Conservation (phyloP, 2,113 vertebrate genomes). For the Fulmarus glacialis region DNA sequence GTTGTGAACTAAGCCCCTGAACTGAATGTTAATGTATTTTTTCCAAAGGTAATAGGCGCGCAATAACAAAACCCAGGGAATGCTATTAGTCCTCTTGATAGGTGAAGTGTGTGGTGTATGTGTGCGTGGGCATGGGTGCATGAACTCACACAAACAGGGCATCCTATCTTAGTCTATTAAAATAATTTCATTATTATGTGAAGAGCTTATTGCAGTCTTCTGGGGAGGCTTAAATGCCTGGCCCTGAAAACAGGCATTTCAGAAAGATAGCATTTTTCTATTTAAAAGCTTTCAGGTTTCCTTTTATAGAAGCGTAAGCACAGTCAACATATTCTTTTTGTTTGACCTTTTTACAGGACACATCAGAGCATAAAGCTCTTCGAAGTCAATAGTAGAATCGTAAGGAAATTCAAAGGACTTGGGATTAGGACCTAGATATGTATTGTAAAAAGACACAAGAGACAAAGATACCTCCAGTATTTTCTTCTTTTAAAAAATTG, state of each 20-base stretch:
- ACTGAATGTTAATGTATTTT: constrained; percentile 29
- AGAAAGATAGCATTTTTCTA: background rate
- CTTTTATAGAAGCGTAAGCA: background rate
- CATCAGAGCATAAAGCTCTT: background rate
- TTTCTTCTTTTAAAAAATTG: background rate
- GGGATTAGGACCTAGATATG: background rate
- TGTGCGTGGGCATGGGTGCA: background rate
- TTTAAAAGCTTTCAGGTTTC: background rate
- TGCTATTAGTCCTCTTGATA: constrained; percentile 39
- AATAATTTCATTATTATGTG: constrained; percentile 56
- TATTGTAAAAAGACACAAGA: background rate
- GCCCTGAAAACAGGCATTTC: background rate
- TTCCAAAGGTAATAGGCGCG: background rate
- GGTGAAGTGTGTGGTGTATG: background rate
- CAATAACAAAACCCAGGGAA: constrained; percentile 21
- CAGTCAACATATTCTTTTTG: background rate
- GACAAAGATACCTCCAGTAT: background rate
- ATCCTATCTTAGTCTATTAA: constrained; percentile 26
- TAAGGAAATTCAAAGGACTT: background rate
- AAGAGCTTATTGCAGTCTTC: constrained; percentile 43
- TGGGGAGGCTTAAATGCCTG: constrained; percentile 2
- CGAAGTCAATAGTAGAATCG: background rate
- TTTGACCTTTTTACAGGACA: background rate
- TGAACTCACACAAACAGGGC: background rate
- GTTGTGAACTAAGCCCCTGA: constrained; percentile 23